Base-by-base conservation (phyloP, 2,888 invertebrate genomes). In the Sepioteuthis lessoniana region DNA sequence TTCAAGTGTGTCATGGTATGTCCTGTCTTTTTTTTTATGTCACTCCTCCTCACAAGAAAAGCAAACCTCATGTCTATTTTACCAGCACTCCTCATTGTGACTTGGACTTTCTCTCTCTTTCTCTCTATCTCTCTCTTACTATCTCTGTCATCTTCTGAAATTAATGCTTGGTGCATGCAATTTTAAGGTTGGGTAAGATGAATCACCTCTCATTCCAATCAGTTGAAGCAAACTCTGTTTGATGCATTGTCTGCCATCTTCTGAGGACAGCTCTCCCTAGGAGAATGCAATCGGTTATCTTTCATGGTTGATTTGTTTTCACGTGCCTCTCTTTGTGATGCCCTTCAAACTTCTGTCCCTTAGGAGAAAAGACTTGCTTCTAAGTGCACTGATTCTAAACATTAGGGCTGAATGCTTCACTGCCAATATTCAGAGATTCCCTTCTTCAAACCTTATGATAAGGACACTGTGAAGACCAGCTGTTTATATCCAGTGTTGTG, bases 161-260 rank as follows among this genome's bases (percentile, higher is more conserved):
- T 76, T n/a, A n/a, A 76, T 3, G 76, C 76, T 19, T 76, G n/a
- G n/a, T n/a, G 76, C 76, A 76, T 76, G n/a, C n/a, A 76, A 76
- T 76, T 35, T n/a, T 76, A 76, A 76, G 76, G n/a, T n/a, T 76
- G 76, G 16, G 76, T 76, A 76, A 35, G 76, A 76, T 76, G 76
- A 76, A n/a, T 76, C 76, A n/a, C 76, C 35, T 76, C 19, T 76
- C 35, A 16, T 76, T 16, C n/a, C 76, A 76, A 76, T 76, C 76
- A 35, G 76, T 76, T 31, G n/a, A 76, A 76, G n/a, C 35, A n/a
- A 76, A 76, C n/a, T 76, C 76, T n/a, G n/a, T n/a, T 76, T 76
- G 35, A 76, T 76, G 76, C 76, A 76, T 76, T 76, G 76, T 76
- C 76, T n/a, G 76, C 76, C 76, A 76, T 76, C 16, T 76, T 76